Evolutionary conservation across 2,888 invertebrate species (phyloP).

Genomic region (Lasioglossum marginatum): DNA sequence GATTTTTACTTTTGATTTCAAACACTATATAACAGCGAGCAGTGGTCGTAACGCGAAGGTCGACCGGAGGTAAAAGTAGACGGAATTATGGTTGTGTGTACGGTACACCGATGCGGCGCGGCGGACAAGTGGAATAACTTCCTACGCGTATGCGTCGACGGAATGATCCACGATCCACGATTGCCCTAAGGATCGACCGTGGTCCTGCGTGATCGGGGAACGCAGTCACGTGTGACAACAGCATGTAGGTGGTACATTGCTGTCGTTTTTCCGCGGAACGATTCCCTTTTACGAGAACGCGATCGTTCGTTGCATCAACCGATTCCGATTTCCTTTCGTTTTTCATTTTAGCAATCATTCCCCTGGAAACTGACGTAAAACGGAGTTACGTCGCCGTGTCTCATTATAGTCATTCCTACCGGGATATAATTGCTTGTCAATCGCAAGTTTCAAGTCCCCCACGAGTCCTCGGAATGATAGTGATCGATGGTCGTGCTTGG

Average conservation of each 20-base stretch:
- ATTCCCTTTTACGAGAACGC: conserved; percentile 41
- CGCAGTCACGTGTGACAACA: conserved; percentile 49
- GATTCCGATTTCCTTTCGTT: conserved; percentile 19
- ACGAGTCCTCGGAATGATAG: too few species aligned
- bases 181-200: conserved; percentile 47
- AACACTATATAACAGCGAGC: too few species aligned
- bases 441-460: not conserved
- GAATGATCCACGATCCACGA: conserved; percentile 44
- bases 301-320: conserved; percentile 26
- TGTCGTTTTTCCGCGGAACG: conserved; percentile 14
- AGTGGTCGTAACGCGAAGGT: conserved; percentile 57
- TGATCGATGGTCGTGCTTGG: too few species aligned
- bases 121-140: conserved; percentile 63
- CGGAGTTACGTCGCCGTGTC: not conserved
- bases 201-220: conserved; percentile 27
- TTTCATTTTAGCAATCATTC: conserved; percentile 8
- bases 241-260: conserved; percentile 35
- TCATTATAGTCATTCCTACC: not conserved
- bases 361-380: not conserved
- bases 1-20: conserved; percentile 2
- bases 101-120: not conserved
- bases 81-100: conserved; percentile 36
- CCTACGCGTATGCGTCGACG: conserved; percentile 53
- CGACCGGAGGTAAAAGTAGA: conserved; percentile 67
- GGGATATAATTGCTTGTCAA: not conserved